Base-by-base conservation (phyloP, 2,888 invertebrate species). In the Limnephilus lunatus region DNA sequence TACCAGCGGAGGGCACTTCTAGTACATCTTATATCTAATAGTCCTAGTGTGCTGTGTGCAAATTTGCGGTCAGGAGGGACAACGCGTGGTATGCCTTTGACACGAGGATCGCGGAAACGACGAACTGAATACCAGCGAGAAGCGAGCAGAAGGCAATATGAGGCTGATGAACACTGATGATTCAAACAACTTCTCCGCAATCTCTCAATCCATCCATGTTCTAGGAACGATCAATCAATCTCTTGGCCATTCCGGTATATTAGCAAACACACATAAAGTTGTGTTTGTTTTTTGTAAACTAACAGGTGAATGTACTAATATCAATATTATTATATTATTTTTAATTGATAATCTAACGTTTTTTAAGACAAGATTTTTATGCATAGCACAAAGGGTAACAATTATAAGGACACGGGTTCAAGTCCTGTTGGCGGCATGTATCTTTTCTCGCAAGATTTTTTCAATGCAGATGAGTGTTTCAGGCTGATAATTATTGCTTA, bases 21-120 rank as follows among this genome's bases (percentile, higher is more conserved):
- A 68, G 25, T n/a, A 25, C 25, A 25, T 68, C 7, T 5, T 9
- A 25, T 68, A 68, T 68, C 68, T 7, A 68, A 9, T 68, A 68
- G 3, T 68, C 68, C 25, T 68, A 68, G 25, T 68, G 9, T 25
- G 25, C 68, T n/a, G n/a, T 83, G 83, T 83, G 83, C 35, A 39
- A 83, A 87, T 48, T 87, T 68, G 68, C 48, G 87, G 87, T 87
- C 53, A 87, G 87, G 19, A 30, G 31, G 48, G 30, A 48, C 53
- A 87, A 68, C 48, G 83, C 31, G 53, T 15, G 30, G 31, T 53
- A 30, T 87, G 48, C 87, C n/a, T 53, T 48, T 30, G 35, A 89
- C 39, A 35, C 35, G 80, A 39, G 39, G 88, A 89, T 89, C 81
- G 80, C 88, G 88, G 88, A 89, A 89, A 89, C 88, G 88, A 32